phyloP scores from a whole-genome alignment of 2,113 vertebrate species.

The rat (Rattus norvegicus) region GRCr8 NC_086028.1:76385501-76386000 shows the following conservation, averaged over 20 bases:
- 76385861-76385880: not conserved
- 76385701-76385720: not conserved
- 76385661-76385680: not conserved
- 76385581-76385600: not conserved
- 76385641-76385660: not conserved
- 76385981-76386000: too few species aligned
- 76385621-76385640: not conserved
- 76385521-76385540: not conserved
- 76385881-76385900: not conserved
- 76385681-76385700: not conserved
- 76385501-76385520: not conserved
- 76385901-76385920: not conserved
- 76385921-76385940: not conserved
- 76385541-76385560: slow-evolving; percentile 26
- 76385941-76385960: not conserved
- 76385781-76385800: not conserved
- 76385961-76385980: not conserved
- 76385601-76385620: not conserved
- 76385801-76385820: not conserved
- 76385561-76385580: not conserved
- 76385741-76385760: not conserved
- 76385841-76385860: not conserved
- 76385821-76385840: not conserved
- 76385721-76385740: not conserved
- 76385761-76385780: not conserved